A percentile compares a stretch with the other conserved stretches of the same genome.
Conservation (phyloP, 2,113 vertebrate species). For the Pangasianodon hypophthalmus region DNA sequence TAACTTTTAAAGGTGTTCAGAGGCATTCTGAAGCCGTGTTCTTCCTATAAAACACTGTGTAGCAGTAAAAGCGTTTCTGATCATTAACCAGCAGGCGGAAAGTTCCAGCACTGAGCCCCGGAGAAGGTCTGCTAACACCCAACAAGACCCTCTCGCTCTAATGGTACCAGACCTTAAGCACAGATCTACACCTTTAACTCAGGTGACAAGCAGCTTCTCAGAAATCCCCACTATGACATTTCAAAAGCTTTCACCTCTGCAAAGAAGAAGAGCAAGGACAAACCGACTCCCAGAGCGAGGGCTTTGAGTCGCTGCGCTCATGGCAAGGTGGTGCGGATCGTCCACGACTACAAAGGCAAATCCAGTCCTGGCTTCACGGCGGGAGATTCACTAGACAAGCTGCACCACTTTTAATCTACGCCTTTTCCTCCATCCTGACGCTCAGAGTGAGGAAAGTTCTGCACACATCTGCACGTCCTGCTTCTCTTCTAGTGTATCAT, state of each 20-base stretch:
- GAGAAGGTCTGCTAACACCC: too few relatives aligned
- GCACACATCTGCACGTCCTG: background rate
- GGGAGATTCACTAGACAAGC: background rate
- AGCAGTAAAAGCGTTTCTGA: background rate
- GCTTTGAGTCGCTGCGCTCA: slow-evolving; percentile 26
- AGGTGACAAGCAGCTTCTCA: background rate
- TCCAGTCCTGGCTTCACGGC: background rate
- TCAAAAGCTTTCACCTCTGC: slow-evolving; percentile 9
- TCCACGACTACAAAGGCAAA: slow-evolving; percentile 33
- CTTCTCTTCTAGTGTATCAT: background rate
- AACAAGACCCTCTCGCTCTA: background rate
- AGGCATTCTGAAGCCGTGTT: background rate
- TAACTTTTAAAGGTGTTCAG: background rate
- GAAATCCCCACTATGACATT: slow-evolving; percentile 18
- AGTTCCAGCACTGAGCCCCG: background rate
- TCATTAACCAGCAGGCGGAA: background rate
- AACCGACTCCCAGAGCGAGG: slow-evolving; percentile 13
- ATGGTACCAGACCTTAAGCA: background rate
- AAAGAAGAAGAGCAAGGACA: slow-evolving; percentile 32
- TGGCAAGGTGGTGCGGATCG: slow-evolving; percentile 21
- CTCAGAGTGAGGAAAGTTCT: background rate
- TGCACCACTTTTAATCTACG: background rate
- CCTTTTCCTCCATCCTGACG: background rate
- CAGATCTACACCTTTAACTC: background rate
- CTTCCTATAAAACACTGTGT: slow-evolving; percentile 1